A percentile compares a stretch with the other conserved stretches of the same genome.
Conservation (phyloP, 2,797 vertebrate species). For the Craterocephalus amniculus region DNA sequence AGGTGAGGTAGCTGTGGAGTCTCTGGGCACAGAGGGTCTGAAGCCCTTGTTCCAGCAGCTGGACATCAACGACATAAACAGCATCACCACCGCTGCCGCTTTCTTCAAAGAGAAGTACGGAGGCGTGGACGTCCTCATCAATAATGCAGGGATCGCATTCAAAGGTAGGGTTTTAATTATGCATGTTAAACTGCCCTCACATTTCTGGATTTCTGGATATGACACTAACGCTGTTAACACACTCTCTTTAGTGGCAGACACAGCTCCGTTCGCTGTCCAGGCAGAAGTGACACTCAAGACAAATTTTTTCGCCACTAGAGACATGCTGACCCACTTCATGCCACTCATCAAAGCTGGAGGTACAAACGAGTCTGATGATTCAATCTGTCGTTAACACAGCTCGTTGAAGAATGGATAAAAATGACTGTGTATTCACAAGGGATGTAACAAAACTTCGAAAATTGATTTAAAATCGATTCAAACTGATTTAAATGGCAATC, state of each 20-base stretch:
- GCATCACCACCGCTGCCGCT: constrained; percentile 82
- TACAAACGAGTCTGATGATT: constrained; percentile 35
- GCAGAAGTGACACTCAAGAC: constrained; percentile 90
- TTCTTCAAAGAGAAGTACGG: constrained; percentile 85
- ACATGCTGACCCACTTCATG: constrained; percentile 87
- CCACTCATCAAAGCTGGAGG: constrained; percentile 90
- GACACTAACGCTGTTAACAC: background rate
- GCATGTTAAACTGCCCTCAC: background rate
- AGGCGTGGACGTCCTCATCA: constrained; percentile 89
- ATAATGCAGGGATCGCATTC: constrained; percentile 92
- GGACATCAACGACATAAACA: constrained; percentile 85
- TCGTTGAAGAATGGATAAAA: background rate
- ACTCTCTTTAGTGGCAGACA: constrained; percentile 69
- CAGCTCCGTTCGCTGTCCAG: constrained; percentile 84
- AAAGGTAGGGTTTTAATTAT: constrained; percentile 55
- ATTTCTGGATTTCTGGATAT: background rate
- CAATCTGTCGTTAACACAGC: too few species aligned
- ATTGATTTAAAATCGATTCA: too few species aligned
- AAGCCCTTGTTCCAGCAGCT: constrained; percentile 86
- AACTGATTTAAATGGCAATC: too few species aligned
- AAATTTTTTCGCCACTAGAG: constrained; percentile 87
- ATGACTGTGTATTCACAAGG: background rate
- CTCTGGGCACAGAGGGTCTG: constrained; percentile 84
- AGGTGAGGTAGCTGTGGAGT: constrained; percentile 82
- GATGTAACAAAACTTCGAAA: too few species aligned